A percentile compares a stretch with the other conserved stretches of the same genome.
These are phyloP conservation scores for Drosophila fulvimacula DNA, from an alignment of 2,888 invertebrate species.

Conservation along the genomic window DNA sequence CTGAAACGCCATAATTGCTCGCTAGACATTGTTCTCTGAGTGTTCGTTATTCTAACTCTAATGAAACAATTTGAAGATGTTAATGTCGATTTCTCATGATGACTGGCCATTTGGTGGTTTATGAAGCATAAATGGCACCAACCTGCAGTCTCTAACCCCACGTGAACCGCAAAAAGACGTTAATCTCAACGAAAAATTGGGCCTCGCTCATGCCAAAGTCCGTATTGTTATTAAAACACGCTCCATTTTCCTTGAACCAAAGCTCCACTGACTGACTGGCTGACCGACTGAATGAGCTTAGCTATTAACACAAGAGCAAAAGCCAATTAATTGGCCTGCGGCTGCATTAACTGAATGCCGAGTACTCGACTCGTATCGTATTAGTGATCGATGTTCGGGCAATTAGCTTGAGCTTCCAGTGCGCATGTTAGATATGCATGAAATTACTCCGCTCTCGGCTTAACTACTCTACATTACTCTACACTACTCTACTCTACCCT, in stretches of 20 bases:
- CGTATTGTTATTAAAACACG: constrained; percentile 53
- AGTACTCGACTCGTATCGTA: constrained; percentile 19
- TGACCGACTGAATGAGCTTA: constrained; percentile 17
- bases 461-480: no score
- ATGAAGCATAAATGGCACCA: constrained; percentile 36
- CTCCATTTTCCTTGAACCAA: constrained; percentile 76
- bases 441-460: neutral
- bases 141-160: constrained; percentile 34
- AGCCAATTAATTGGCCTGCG: constrained; percentile 53
- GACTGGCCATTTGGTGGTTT: constrained; percentile 49
- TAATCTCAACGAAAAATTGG: constrained; percentile 30
- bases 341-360: constrained; percentile 51
- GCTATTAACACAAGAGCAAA: constrained; percentile 50
- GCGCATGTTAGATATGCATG: neutral
- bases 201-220: constrained; percentile 50
- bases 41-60: neutral
- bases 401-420: constrained; percentile 25
- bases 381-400: constrained; percentile 21
- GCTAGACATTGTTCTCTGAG: neutral
- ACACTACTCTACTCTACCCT: no score
- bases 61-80: constrained; percentile 21
- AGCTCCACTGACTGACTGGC: constrained; percentile 13
- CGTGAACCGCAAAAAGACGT: constrained; percentile 41
- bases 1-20: no score
- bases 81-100: constrained; percentile 50